These are phyloP conservation scores for Tympanoctomys barrerae DNA, from an alignment of 2,797 vertebrate genomes.

Conservation along the genomic window DNA sequence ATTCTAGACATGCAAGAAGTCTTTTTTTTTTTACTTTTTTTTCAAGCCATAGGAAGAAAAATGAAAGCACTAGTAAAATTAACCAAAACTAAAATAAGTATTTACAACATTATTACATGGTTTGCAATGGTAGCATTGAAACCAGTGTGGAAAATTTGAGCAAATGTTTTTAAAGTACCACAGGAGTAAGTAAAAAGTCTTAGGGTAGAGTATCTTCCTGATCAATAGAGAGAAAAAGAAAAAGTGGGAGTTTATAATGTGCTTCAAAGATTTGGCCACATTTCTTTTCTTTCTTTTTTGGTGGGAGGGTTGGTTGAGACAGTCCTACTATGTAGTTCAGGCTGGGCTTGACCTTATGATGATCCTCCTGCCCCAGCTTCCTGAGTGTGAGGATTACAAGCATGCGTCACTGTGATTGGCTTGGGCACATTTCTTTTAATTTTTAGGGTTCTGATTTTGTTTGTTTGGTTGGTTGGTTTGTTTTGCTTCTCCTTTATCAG, in stretches of 20 bases:
- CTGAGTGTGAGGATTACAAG: neutral
- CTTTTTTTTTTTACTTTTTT: conserved; percentile 73
- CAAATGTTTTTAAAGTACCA: neutral
- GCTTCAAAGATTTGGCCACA: neutral
- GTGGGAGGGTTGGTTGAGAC: neutral
- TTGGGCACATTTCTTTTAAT: neutral
- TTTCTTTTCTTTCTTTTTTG: neutral
- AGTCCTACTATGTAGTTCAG: neutral
- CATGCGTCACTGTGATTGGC: neutral
- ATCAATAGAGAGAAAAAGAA: neutral
- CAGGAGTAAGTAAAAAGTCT: neutral
- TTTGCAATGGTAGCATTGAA: neutral
- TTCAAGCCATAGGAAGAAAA: conserved; percentile 75
- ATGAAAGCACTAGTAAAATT: conserved; percentile 71
- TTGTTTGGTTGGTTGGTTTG: neutral
- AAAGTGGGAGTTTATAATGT: neutral
- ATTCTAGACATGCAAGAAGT: conserved; percentile 67
- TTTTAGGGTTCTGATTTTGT: neutral
- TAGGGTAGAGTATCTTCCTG: neutral
- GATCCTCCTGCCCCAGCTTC: neutral
- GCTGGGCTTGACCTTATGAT: neutral
- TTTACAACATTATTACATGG: conserved; percentile 63
- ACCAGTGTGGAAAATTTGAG: neutral
- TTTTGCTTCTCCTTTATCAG: neutral
- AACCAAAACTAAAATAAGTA: conserved; percentile 81